Evolutionary conservation across 1,140 invertebrate genomes (phyloP).

Genomic region (Luehdorfia chinensis): DNA sequence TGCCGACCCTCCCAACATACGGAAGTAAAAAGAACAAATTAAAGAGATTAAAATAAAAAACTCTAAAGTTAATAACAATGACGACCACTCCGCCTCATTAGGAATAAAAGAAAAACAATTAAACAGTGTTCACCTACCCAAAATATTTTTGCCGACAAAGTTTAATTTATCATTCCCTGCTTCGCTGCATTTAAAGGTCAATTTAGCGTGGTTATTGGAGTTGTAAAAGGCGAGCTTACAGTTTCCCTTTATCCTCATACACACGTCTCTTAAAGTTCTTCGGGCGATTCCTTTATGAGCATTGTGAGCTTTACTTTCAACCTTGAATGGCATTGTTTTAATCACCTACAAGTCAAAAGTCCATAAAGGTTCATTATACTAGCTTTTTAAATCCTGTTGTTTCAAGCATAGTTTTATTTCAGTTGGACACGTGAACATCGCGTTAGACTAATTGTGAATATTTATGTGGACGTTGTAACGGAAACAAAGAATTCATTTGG

Average conservation of each 20-base stretch:
- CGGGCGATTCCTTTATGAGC: slow-evolving; percentile 62
- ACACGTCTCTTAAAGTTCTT: slow-evolving; percentile 45
- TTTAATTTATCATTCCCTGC: slow-evolving; percentile 22
- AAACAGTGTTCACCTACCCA: slow-evolving; percentile 35
- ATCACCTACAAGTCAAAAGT: slow-evolving; percentile 42
- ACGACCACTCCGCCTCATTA: slow-evolving; percentile 67
- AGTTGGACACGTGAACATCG: slow-evolving; percentile 9
- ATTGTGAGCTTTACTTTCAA: slow-evolving; percentile 60
- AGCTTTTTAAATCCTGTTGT: slow-evolving; percentile 4
- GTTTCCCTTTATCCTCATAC: slow-evolving; percentile 35
- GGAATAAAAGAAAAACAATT: slow-evolving; percentile 68
- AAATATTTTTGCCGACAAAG: slow-evolving; percentile 10
- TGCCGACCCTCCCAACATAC: slow-evolving; percentile 30
- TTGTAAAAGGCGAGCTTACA: slow-evolving; percentile 16
- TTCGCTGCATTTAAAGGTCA: slow-evolving; percentile 20
- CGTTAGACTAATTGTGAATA: slow-evolving; percentile 15
- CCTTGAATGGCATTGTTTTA: slow-evolving; percentile 60
- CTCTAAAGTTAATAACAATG: slow-evolving; percentile 52
- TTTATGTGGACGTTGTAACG: slow-evolving; percentile 4
- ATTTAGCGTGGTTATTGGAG: slow-evolving; percentile 19
- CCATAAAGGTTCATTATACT: slow-evolving; percentile 21
- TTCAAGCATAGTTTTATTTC: slow-evolving; percentile 1
- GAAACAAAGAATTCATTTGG: slow-evolving; percentile 3
- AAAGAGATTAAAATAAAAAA: slow-evolving; percentile 29
- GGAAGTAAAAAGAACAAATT: slow-evolving; percentile 46